phyloP scores from a whole-genome alignment of 1,140 invertebrate species.

The Heliconius eleuchia region DNA sequence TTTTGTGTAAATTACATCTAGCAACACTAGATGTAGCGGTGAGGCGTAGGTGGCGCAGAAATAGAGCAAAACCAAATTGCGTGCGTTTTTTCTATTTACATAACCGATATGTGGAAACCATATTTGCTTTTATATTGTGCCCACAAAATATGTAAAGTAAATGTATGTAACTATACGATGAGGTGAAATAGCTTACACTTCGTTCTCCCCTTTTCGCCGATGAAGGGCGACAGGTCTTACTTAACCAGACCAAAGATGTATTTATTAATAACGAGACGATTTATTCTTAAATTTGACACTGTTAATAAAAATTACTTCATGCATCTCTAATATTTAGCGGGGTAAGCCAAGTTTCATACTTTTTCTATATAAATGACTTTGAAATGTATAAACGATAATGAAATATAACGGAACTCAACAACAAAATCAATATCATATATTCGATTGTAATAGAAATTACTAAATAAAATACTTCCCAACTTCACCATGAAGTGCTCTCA shows the following conservation, averaged over 20 bases:
- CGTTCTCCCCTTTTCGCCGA: not conserved
- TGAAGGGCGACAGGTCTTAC: not conserved
- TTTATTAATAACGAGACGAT: not conserved
- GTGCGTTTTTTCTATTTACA: conserved; percentile 28
- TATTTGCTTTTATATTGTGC: conserved; percentile 20
- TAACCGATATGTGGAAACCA: conserved; percentile 10
- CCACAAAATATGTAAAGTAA: conserved; percentile 19
- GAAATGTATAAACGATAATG: too few relatives aligned
- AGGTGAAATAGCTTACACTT: not conserved
- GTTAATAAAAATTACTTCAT: too few relatives aligned
- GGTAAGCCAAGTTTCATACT: too few relatives aligned
- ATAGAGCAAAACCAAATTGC: conserved; percentile 27
- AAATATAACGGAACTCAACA: too few relatives aligned
- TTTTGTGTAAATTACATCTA: conserved; percentile 11
- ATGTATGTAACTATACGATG: too few relatives aligned
- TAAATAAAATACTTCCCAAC: not conserved
- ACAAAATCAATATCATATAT: too few relatives aligned
- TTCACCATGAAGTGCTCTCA: not conserved
- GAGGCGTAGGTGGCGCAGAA: conserved; percentile 11
- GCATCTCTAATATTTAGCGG: too few relatives aligned
- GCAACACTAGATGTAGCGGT: not conserved
- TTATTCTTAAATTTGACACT: too few relatives aligned
- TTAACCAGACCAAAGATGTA: not conserved
- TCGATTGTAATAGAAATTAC: too few relatives aligned
- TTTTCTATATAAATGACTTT: too few relatives aligned